Percentiles rank a stretch among this genome's conserved stretches.
phyloP scores from a whole-genome alignment of 2,888 invertebrate species.

The Synergus itoensis region DNA sequence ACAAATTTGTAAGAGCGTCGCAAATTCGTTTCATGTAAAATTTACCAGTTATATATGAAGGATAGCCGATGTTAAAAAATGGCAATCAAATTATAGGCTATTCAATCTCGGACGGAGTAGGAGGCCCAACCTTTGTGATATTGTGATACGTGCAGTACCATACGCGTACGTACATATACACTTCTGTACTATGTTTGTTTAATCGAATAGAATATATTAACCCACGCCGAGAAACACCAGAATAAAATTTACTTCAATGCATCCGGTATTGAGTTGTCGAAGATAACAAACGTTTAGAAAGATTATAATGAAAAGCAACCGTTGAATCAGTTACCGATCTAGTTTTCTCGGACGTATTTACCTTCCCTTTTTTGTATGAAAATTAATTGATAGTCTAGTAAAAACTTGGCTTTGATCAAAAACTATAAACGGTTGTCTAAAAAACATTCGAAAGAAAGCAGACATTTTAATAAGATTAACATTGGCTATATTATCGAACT shows the following conservation, averaged over 20 bases:
- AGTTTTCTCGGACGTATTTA: no score
- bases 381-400: no score
- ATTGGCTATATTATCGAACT: no score
- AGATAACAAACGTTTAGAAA: neutral
- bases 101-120: neutral
- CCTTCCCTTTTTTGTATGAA: no score
- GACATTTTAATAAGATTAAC: no score
- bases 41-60: no score
- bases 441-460: no score
- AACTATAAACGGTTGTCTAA: no score
- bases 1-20: no score
- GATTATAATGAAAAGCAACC: neutral
- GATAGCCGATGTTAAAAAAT: neutral
- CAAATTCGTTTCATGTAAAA: no score
- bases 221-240: neutral
- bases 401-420: no score
- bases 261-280: neutral
- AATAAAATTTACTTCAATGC: neutral
- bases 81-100: neutral
- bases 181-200: neutral
- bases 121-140: neutral
- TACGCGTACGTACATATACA: neutral
- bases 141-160: neutral
- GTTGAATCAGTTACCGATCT: no score
- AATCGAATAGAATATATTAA: constrained; percentile 4